Conservation (phyloP, 2,797 vertebrate species). For the Lateolabrax maculatus region DNA sequence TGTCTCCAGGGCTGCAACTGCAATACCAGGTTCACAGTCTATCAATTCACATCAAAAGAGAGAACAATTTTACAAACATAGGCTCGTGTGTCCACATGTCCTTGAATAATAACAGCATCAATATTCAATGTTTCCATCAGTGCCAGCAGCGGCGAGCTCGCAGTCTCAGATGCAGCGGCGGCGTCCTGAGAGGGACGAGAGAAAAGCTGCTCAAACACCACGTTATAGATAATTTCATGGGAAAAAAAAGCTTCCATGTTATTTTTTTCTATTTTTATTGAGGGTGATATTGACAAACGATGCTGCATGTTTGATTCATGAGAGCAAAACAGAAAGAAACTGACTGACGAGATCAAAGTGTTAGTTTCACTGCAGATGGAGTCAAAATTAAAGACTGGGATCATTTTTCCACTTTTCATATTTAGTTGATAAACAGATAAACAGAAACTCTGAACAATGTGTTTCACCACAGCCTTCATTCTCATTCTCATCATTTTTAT, state of each 20-base stretch:
- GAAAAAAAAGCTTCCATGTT: not conserved
- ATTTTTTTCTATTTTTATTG: slow-evolving; percentile 11
- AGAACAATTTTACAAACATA: slow-evolving; percentile 43
- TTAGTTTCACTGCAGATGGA: not conserved
- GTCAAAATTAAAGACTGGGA: not conserved
- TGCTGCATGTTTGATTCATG: slow-evolving; percentile 50
- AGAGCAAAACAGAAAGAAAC: not conserved
- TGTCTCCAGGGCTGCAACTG: slow-evolving; percentile 13
- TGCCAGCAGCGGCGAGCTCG: not conserved
- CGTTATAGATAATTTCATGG: slow-evolving; percentile 11
- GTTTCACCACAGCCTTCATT: not conserved
- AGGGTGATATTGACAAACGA: slow-evolving; percentile 33
- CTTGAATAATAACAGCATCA: slow-evolving; percentile 72
- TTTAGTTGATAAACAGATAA: not conserved
- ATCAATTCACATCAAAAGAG: slow-evolving; percentile 60
- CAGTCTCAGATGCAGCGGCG: slow-evolving; percentile 8
- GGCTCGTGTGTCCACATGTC: slow-evolving; percentile 61
- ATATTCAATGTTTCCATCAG: slow-evolving; percentile 67
- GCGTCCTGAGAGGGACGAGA: slow-evolving; percentile 38
- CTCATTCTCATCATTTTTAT: not conserved
- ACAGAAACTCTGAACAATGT: not conserved
- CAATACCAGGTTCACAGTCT: slow-evolving; percentile 35
- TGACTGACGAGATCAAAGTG: not conserved
- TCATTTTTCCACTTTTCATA: not conserved
- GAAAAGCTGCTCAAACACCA: slow-evolving; percentile 29